Conservation (phyloP, 2,113 vertebrate species). For the Corvus cornix region DNA sequence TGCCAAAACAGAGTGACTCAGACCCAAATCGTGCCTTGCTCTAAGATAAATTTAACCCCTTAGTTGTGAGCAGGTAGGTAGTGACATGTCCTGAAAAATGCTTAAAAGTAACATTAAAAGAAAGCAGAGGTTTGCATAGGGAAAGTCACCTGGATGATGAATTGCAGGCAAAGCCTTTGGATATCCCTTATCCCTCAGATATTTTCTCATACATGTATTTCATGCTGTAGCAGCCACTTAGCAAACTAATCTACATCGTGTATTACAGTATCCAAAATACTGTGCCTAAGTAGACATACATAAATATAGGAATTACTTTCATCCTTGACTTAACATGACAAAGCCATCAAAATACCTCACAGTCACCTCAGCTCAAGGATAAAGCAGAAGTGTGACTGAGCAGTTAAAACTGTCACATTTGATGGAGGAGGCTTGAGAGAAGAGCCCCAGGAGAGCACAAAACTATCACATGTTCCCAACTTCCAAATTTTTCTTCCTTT, state of each 20-base stretch:
- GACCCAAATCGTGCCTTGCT: background rate
- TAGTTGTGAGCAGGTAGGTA: background rate
- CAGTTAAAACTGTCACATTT: background rate
- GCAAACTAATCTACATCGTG: background rate
- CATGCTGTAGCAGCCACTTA: background rate
- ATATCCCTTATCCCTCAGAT: background rate
- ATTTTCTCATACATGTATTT: background rate
- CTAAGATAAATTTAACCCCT: background rate
- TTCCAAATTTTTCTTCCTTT: background rate
- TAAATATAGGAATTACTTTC: background rate
- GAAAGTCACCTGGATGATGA: background rate
- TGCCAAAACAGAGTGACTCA: background rate
- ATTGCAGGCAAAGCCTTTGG: background rate
- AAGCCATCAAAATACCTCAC: background rate
- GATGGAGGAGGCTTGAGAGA: background rate
- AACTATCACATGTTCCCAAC: accelerated
- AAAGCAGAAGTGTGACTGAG: background rate
- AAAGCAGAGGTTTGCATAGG: background rate
- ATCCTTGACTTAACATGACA: constrained; percentile 1
- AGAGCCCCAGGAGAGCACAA: background rate
- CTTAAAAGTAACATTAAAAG: background rate
- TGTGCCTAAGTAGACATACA: background rate
- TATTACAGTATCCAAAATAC: background rate
- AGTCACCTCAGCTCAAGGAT: background rate
- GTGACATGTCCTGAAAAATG: background rate